These are phyloP conservation scores for Coptodon rendalli DNA, from an alignment of 2,113 vertebrate species.

Conservation along the genomic window DNA sequence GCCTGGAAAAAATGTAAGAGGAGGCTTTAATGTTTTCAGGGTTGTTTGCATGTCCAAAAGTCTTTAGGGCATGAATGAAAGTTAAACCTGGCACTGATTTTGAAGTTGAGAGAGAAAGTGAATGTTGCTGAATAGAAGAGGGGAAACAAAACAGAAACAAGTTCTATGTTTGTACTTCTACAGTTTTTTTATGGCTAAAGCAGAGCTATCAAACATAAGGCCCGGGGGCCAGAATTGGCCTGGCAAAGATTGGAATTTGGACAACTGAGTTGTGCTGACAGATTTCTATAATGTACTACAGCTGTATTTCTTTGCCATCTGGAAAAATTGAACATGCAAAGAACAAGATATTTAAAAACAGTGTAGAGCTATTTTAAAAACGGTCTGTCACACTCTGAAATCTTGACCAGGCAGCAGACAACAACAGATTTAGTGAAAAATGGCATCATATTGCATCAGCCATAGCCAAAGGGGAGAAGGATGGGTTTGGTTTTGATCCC, in stretches of 20 bases:
- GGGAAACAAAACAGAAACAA: neutral
- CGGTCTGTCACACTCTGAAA: neutral
- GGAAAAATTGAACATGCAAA: neutral
- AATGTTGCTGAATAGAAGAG: neutral
- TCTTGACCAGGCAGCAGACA: neutral
- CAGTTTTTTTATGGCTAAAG: neutral
- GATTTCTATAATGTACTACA: neutral
- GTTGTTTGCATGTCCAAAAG: neutral
- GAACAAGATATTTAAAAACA: neutral
- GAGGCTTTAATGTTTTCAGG: neutral
- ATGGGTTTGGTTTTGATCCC: neutral
- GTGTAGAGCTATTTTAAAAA: neutral
- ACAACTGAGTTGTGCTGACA: neutral
- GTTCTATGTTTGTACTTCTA: neutral
- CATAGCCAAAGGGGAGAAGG: neutral
- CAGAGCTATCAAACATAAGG: neutral
- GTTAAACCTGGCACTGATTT: neutral
- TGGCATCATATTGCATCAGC: neutral
- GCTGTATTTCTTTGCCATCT: neutral
- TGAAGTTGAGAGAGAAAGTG: neutral
- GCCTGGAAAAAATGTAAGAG: neutral
- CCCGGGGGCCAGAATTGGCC: accelerated
- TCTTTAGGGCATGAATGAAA: neutral
- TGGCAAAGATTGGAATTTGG: neutral
- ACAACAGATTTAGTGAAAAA: neutral